Base-by-base conservation (phyloP, 2,113 vertebrate species). In the Alaudala cheleensis region DNA sequence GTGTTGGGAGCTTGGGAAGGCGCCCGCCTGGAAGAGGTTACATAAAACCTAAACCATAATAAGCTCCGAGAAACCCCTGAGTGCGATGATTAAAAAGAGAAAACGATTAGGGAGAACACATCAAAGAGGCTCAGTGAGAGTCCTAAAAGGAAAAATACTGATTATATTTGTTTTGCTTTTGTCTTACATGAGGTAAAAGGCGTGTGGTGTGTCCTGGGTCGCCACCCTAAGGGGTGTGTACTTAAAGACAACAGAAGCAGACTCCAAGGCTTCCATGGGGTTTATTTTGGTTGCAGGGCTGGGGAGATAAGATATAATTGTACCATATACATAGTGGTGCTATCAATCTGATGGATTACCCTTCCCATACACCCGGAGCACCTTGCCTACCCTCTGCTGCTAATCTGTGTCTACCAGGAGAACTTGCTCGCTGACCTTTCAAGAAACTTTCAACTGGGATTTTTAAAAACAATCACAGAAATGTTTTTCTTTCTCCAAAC, bases 81-180 rank as follows among this genome's bases (percentile, higher is more conserved):
- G 88, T 31, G 84, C 45, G 87, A 81, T 95, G 85, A 93, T 91
- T 94, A 95, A 87, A 92, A 94, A 92, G 86, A 88, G 72, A 91
- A 94, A 92, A 90, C 69, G 29, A 90, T 95, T 96, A 96, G 82
- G 93, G 83, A 86, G 90, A 91, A 96, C 88, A 94, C 93, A 96
- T 96, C 84, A 95, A 94, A 96, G 96, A 64, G 73, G 57, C 92
- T 70, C 93, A 83, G 74, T 60, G 53, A 86, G 95, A 95, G 58
- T 91, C 79, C 87, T 81, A 39, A 96, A 90, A 95, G 92, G 95
- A 96, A 97, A 97, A 97, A 94, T 93, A 97, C 81, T 88, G 90
- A 92, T 95, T 95, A 90, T 92, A 86, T 93, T 97, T 97, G 88
- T 94, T 97, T 96, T 96, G 92, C 88, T 95, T 94, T 93, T 95